phyloP scores from a whole-genome alignment of 2,888 invertebrate genomes.

The Epistrophe eligans region DNA sequence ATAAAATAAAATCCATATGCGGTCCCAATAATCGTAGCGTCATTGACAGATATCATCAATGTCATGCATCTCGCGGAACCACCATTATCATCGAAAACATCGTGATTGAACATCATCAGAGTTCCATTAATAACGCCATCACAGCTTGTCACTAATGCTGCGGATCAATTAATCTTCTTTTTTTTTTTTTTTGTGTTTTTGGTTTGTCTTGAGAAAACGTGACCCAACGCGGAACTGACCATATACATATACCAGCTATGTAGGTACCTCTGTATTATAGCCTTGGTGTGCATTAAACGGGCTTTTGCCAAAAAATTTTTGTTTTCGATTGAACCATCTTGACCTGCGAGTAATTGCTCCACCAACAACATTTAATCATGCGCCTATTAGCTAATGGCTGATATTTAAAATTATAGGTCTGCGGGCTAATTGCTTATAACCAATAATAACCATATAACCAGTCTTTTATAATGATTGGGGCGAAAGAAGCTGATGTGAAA shows the following conservation, averaged over 20 bases:
- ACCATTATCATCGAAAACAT: conserved; percentile 57
- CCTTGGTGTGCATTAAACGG: conserved; percentile 44
- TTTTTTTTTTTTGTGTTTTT: conserved; percentile 17
- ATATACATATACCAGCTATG: too few species aligned
- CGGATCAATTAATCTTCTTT: conserved; percentile 68
- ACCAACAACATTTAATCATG: conserved; percentile 31
- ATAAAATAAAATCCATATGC: conserved; percentile 45
- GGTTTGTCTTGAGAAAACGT: conserved; percentile 18
- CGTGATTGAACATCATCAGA: conserved; percentile 66
- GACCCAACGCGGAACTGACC: conserved; percentile 70
- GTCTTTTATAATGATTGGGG: conserved; percentile 37
- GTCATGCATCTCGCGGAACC: conserved; percentile 66
- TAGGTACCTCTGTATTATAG: conserved; percentile 5
- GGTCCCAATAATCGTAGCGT: conserved; percentile 60
- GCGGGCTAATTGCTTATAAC: conserved; percentile 50
- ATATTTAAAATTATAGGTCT: conserved; percentile 44
- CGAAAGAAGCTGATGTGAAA: conserved; percentile 16
- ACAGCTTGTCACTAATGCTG: conserved; percentile 65
- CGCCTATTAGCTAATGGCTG: conserved; percentile 40
- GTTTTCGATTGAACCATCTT: conserved; percentile 58
- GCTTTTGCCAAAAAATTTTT: conserved; percentile 52
- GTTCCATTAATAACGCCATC: conserved; percentile 70
- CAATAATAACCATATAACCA: conserved; percentile 44
- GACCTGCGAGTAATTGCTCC: conserved; percentile 33
- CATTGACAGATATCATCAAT: conserved; percentile 75